These are phyloP conservation scores for Epinephelus fuscoguttatus DNA, from an alignment of 2,113 vertebrate species.

Conservation along the genomic window DNA sequence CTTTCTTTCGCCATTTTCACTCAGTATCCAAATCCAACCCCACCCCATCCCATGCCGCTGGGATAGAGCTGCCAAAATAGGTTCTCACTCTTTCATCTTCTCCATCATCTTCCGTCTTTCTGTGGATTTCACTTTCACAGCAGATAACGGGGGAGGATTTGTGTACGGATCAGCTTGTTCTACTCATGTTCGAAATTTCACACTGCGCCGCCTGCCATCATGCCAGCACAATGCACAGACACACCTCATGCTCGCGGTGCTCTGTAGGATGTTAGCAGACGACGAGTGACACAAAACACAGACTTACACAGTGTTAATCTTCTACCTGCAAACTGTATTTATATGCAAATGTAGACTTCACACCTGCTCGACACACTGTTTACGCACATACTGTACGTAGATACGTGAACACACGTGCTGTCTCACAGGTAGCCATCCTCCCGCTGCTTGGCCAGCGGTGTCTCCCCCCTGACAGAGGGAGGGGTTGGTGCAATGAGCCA, in stretches of 20 bases:
- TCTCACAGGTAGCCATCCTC: constrained; percentile 16
- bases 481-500: constrained; percentile 36
- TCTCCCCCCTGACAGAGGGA: constrained; percentile 16
- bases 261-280: constrained; percentile 20
- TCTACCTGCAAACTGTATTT: constrained; percentile 32
- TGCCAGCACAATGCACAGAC: constrained; percentile 21
- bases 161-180: constrained; percentile 42
- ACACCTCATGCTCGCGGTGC: constrained; percentile 13
- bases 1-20: constrained; percentile 7
- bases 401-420: background rate
- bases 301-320: constrained; percentile 41
- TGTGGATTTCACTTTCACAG: constrained; percentile 31
- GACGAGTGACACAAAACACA: constrained; percentile 28
- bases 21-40: background rate
- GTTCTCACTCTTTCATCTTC: constrained; percentile 39
- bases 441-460: constrained; percentile 18
- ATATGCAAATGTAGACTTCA: constrained; percentile 38
- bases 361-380: constrained; percentile 6
- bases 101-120: constrained; percentile 40
- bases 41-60: background rate
- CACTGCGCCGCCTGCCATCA: constrained; percentile 30
- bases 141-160: constrained; percentile 47
- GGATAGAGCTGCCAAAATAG: constrained; percentile 18
- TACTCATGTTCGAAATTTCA: constrained; percentile 46
- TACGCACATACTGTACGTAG: background rate